These are phyloP conservation scores for Excalfactoria chinensis DNA, from an alignment of 2,113 vertebrate genomes.

Conservation along the genomic window DNA sequence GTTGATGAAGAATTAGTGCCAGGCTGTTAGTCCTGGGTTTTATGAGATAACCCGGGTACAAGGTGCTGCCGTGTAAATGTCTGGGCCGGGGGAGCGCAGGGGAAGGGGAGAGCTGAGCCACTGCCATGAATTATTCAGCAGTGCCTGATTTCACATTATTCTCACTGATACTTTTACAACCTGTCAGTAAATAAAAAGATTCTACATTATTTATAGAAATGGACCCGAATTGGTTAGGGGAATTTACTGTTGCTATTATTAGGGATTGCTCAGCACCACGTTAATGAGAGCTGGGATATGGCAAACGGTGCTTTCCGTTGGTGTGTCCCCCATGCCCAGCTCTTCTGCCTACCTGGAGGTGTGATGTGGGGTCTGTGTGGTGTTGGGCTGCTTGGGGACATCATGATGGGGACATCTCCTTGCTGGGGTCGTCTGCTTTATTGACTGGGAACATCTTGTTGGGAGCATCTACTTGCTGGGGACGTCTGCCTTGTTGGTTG, in stretches of 20 bases:
- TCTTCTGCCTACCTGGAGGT: not conserved
- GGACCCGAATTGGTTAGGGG: conserved; percentile 70
- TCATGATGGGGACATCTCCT: not conserved
- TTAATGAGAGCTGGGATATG: not conserved
- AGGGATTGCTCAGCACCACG: conserved; percentile 29
- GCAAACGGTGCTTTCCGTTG: fast-evolving
- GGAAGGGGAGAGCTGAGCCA: not conserved
- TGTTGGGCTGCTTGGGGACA: not conserved
- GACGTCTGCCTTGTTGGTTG: not conserved
- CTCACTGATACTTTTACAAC: conserved; percentile 85
- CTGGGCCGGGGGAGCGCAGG: not conserved
- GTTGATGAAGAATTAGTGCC: conserved; percentile 72
- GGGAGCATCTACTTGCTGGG: not conserved
- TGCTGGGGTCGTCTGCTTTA: not conserved
- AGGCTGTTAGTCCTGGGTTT: conserved; percentile 67
- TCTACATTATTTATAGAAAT: conserved; percentile 84
- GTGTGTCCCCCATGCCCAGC: not conserved
- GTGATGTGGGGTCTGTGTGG: not conserved
- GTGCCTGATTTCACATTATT: conserved; percentile 80
- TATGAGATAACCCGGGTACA: conserved; percentile 47
- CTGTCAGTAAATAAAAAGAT: conserved; percentile 88
- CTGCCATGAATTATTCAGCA: conserved; percentile 78
- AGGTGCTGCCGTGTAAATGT: conserved; percentile 63
- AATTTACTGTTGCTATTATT: conserved; percentile 77
- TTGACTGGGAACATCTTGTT: not conserved